Percentiles rank a stretch among this genome's conserved stretches.
These are phyloP conservation scores for Mesitornis unicolor DNA, from an alignment of 2,113 vertebrate genomes.

Conservation along the genomic window DNA sequence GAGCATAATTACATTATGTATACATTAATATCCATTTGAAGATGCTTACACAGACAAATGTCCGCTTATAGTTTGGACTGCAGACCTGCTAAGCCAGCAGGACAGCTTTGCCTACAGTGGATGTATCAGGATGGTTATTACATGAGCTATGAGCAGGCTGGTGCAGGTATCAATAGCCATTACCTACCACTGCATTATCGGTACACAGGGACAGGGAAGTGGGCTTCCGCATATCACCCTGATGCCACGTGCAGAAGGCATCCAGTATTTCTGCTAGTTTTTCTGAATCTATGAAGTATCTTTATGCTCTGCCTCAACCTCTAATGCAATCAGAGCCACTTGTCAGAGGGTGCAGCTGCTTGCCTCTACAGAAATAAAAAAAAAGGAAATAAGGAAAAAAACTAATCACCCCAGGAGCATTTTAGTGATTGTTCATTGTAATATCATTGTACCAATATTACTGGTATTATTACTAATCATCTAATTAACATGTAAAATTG, in stretches of 20 bases:
- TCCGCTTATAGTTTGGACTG: not conserved
- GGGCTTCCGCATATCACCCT: not conserved
- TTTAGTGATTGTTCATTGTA: not conserved
- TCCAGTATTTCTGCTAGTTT: not conserved
- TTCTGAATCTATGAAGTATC: not conserved
- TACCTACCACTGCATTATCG: accelerated
- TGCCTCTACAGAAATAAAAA: not conserved
- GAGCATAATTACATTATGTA: not conserved
- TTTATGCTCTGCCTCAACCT: not conserved
- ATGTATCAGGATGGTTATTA: accelerated
- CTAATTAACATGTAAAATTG: not conserved
- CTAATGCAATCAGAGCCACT: not conserved
- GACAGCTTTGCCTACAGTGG: not conserved
- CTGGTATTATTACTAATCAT: not conserved
- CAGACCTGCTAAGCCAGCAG: not conserved
- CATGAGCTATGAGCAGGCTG: not conserved
- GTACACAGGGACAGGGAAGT: not conserved
- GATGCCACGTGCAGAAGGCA: accelerated
- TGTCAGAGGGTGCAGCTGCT: not conserved
- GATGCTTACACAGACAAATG: accelerated
- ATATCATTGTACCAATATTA: not conserved
- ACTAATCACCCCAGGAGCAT: not conserved
- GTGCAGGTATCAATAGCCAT: accelerated
- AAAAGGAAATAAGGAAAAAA: not conserved
- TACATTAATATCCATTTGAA: not conserved